Evolutionary conservation across 2,797 vertebrate species (phyloP).

Genomic region (Florisuga fusca): DNA sequence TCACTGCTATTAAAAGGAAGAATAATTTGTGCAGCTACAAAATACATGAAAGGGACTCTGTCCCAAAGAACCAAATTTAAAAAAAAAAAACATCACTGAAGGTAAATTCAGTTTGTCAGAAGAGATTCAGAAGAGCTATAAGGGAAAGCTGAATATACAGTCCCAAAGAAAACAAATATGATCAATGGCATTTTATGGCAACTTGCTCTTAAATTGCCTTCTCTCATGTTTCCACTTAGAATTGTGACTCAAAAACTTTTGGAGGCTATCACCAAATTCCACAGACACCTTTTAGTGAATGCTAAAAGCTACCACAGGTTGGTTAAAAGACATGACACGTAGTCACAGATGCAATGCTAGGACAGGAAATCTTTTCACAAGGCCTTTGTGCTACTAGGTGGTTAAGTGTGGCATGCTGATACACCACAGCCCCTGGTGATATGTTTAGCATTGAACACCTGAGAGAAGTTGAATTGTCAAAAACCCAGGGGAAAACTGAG

Average conservation of each 20-base stretch:
- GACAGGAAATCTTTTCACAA: neutral
- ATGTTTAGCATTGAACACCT: neutral
- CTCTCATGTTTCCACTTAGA: neutral
- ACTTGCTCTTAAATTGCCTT: neutral
- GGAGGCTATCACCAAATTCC: neutral
- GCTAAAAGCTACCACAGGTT: neutral
- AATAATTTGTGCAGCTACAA: neutral
- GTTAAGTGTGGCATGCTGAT: neutral
- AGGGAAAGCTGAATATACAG: neutral
- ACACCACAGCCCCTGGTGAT: neutral
- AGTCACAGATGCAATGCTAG: neutral
- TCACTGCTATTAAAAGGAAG: neutral
- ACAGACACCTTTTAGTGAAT: neutral
- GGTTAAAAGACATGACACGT: neutral
- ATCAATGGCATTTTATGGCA: neutral
- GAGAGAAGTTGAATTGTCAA: neutral
- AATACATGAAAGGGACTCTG: neutral
- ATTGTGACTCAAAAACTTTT: neutral
- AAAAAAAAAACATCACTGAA: neutral
- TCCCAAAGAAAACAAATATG: neutral
- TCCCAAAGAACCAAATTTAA: neutral
- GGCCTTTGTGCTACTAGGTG: neutral
- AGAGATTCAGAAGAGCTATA: neutral
- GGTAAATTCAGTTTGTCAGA: neutral
- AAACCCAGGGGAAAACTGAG: neutral